Evolutionary conservation across 2,797 vertebrate genomes (phyloP).

Genomic region (Poliocrania exsul): DNA sequence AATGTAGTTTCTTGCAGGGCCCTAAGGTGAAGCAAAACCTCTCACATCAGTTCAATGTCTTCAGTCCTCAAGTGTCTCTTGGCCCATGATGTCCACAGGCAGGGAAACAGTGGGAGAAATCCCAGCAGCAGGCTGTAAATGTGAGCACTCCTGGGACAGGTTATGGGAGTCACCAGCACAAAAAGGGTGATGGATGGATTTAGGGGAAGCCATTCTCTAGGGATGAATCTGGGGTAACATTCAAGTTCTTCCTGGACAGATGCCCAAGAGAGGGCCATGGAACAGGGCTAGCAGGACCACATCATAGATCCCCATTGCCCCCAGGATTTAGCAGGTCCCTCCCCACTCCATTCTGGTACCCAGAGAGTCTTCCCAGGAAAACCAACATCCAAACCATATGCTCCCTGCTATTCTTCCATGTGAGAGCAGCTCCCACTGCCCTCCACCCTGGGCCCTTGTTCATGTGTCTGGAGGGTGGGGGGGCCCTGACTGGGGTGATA

Average conservation of each 20-base stretch:
- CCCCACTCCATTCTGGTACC: background rate
- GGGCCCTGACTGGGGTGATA: background rate
- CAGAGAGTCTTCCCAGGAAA: background rate
- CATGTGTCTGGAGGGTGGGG: background rate
- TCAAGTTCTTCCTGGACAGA: background rate
- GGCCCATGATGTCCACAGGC: fast-evolving
- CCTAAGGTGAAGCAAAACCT: background rate
- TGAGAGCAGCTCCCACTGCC: background rate
- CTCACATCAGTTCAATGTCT: background rate
- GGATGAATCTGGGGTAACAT: background rate
- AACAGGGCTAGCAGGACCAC: background rate
- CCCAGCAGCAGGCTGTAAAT: background rate
- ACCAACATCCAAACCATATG: background rate
- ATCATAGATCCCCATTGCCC: background rate
- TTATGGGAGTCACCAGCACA: background rate
- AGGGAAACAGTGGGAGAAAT: background rate
- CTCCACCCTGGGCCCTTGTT: background rate
- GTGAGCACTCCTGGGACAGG: background rate
- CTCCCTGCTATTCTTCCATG: background rate
- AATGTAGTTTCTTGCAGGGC: background rate
- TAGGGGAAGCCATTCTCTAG: background rate
- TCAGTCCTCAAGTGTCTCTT: background rate
- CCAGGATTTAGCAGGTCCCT: background rate
- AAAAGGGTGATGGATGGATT: background rate
- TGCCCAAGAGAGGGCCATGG: background rate